These are phyloP conservation scores for Chauna torquata DNA, from an alignment of 2,113 vertebrate species.

Conservation along the genomic window DNA sequence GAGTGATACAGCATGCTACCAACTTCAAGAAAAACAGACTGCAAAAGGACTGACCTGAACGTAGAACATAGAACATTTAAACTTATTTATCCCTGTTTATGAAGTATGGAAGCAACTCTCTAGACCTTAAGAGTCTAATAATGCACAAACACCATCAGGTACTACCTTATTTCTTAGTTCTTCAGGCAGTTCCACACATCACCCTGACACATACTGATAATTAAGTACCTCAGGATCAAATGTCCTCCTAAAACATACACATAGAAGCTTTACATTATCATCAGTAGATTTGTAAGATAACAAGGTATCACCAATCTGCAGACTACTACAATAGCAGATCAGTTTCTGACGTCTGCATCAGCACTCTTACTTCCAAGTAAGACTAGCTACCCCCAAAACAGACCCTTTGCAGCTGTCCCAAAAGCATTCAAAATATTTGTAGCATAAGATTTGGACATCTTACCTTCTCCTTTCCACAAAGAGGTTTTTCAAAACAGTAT, in stretches of 20 bases:
- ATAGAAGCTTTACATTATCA: not conserved
- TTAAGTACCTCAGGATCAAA: not conserved
- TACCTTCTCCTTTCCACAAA: not conserved
- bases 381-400: not conserved
- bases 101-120: not conserved
- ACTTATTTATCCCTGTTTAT: not conserved
- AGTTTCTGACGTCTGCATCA: not conserved
- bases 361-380: accelerated
- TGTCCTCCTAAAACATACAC: not conserved
- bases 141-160: not conserved
- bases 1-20: not conserved
- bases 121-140: not conserved
- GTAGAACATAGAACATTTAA: not conserved
- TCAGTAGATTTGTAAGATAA: not conserved
- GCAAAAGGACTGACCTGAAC: not conserved
- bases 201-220: not conserved
- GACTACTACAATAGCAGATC: accelerated
- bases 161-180: not conserved
- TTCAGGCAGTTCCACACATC: not conserved
- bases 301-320: accelerated
- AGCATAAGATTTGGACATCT: not conserved
- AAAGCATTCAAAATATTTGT: not conserved
- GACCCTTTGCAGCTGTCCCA: not conserved
- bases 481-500: not conserved
- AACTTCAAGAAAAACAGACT: not conserved